Percentiles rank a stretch among this genome's conserved stretches.
Conservation (phyloP, 1,140 invertebrate genomes). For the Drosophila teissieri region DNA sequence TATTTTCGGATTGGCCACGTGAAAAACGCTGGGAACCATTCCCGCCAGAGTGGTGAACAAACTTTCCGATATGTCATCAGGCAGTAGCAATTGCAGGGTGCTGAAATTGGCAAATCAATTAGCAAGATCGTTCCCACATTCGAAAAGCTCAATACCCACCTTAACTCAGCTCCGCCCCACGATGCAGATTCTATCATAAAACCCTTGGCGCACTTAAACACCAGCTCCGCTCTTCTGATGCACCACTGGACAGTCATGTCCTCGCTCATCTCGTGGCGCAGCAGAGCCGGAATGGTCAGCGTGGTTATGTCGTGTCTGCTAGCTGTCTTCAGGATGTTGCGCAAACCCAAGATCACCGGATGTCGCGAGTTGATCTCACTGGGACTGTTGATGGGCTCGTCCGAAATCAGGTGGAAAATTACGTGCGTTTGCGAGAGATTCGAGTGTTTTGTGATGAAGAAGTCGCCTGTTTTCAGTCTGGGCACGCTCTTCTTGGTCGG, state of each 20-base stretch:
- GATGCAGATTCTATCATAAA: constrained; percentile 99
- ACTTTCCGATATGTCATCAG: constrained; percentile 93
- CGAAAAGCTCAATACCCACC: constrained; percentile 87
- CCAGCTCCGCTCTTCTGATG: constrained; percentile 96
- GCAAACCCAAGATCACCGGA: constrained; percentile 96
- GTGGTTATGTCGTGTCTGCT: constrained; percentile 97
- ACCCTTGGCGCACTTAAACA: constrained; percentile 99
- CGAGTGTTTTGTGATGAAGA: constrained; percentile 97
- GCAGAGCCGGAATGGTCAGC: constrained; percentile 95
- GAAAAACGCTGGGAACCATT: constrained; percentile 95
- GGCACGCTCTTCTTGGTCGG: constrained; percentile 75
- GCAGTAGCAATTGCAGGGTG: constrained; percentile 85
- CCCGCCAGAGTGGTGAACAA: constrained; percentile 93
- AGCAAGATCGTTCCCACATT: background rate
- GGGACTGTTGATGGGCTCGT: constrained; percentile 88
- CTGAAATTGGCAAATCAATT: constrained; percentile 28
- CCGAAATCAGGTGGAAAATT: constrained; percentile 96
- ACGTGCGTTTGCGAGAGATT: constrained; percentile 97
- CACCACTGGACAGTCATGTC: constrained; percentile 99
- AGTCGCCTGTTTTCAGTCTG: constrained; percentile 93
- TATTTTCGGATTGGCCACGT: constrained; percentile 92
- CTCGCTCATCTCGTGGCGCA: constrained; percentile 97
- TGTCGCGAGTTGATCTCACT: constrained; percentile 98
- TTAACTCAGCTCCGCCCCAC: constrained; percentile 94
- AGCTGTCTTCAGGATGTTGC: constrained; percentile 97